Conservation (phyloP, 2,113 vertebrate genomes). For the Delphinus delphis region DNA sequence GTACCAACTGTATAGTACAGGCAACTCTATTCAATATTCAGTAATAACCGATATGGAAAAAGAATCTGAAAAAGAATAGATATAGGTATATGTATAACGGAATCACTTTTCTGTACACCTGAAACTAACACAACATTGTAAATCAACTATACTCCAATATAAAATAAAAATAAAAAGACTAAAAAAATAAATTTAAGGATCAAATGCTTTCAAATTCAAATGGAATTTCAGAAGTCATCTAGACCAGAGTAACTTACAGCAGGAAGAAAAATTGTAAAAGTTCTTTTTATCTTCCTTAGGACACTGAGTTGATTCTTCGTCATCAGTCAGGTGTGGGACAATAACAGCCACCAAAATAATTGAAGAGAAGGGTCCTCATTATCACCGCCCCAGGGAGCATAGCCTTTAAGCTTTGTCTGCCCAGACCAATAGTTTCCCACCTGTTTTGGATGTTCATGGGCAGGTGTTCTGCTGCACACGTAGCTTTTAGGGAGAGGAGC, state of each 20-base stretch:
- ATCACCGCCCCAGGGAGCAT: neutral
- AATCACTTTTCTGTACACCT: neutral
- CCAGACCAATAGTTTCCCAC: neutral
- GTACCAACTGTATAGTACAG: neutral
- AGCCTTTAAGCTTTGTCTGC: neutral
- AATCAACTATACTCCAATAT: neutral
- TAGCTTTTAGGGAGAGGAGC: neutral
- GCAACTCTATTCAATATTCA: neutral
- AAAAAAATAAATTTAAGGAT: neutral
- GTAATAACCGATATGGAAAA: neutral
- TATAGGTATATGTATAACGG: neutral
- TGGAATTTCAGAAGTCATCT: neutral
- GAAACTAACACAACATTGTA: neutral
- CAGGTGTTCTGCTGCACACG: accelerated
- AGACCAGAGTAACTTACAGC: neutral
- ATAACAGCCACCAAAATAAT: neutral
- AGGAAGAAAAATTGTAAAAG: neutral
- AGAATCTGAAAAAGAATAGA: neutral
- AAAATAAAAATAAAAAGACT: neutral
- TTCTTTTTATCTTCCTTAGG: neutral
- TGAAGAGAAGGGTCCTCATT: neutral
- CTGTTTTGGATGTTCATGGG: neutral
- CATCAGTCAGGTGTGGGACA: neutral
- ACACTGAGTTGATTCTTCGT: neutral
- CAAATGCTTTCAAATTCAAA: neutral